phyloP scores from a whole-genome alignment of 2,888 invertebrate genomes.

The Macrosiphum euphorbiae region DNA sequence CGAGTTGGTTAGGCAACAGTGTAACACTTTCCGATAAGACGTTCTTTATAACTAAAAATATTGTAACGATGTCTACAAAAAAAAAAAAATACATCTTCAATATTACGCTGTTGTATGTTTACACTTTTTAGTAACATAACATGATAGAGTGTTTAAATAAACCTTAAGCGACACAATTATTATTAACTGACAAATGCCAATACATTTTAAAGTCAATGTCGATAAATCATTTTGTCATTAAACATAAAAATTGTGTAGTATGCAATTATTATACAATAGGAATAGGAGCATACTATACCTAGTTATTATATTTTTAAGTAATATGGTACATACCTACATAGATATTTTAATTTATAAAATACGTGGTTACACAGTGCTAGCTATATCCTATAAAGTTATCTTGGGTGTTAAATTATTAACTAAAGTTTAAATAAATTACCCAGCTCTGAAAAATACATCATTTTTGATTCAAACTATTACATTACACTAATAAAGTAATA shows the following conservation, averaged over 20 bases:
- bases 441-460: neutral
- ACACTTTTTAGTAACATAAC: neutral
- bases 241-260: neutral
- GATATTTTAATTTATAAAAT: neutral
- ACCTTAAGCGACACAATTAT: neutral
- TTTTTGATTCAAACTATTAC: neutral
- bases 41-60: neutral
- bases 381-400: neutral
- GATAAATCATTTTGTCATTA: neutral
- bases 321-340: neutral
- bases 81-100: neutral
- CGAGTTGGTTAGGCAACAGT: neutral
- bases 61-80: neutral
- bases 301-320: neutral
- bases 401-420: neutral
- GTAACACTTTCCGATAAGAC: neutral
- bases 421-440: neutral
- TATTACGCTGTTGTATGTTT: neutral
- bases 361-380: neutral
- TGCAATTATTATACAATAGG: too few relatives aligned
- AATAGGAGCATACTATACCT: neutral
- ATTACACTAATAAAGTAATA: neutral
- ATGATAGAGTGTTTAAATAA: neutral
- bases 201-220: neutral
- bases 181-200: neutral